Base-by-base conservation (phyloP, 2,888 invertebrate genomes). In the Lithophane semibrunnea region DNA sequence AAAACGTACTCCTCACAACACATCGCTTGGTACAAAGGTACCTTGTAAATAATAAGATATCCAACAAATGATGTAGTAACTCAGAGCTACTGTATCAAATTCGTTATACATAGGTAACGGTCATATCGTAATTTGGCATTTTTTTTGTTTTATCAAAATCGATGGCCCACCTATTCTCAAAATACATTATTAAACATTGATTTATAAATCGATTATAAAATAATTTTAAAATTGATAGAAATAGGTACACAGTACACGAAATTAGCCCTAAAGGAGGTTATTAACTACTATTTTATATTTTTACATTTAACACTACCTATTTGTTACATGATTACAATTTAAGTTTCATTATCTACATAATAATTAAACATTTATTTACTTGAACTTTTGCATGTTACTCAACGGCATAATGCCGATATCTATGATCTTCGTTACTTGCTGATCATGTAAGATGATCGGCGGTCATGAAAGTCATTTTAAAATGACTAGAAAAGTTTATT, bases 241-340 rank as follows among this genome's bases (percentile, higher is more conserved):
- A 89, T 89, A 86, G 86, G 88, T 90, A 91, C 54, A 91, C 89
- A 92, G 90, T 94, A 92, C 92, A 92, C 82, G 90, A 93, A 93
- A 92, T 90, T 91, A 92, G 88, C 90, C 77, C 92, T 94, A 93
- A 89, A 91, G 91, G 91, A 94, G 91, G 91, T 92, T 92, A 92
- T 90, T 92, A 91, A 79, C 90, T 93, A 92, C 94, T 92, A 93
- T 92, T 92, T 92, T 89, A 92, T 92, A 93, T 94, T 94, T 93
- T 92, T 94, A 94, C 92, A 93, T 93, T 93, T 93, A 93, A 90
- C 88, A 88, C 94, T 94, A 95, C 88, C 93, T 95, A 94, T 93
- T 94, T 93, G 90, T 92, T 95, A 95, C 92, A 93, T 90, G 93
- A 93, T 93, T 95, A 94, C 90, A 94, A 86, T 92, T 93, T 94